phyloP scores from a whole-genome alignment of 2,888 invertebrate genomes.

The Heliconius ethilla region DNA sequence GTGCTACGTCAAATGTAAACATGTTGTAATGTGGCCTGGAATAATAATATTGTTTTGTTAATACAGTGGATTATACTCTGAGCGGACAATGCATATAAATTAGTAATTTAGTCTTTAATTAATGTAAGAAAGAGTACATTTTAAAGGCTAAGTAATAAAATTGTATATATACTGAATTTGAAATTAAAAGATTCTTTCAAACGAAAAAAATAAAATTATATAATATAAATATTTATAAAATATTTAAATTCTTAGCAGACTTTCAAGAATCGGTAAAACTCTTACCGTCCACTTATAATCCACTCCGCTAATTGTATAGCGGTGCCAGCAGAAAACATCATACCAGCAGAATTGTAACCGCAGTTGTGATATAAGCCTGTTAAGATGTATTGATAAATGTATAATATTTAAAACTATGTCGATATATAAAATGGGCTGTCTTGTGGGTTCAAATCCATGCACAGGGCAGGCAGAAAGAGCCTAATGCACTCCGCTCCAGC shows the following conservation, averaged over 20 bases:
- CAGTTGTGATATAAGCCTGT: slow-evolving; percentile 91
- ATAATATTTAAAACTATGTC: not conserved
- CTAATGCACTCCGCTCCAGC: no score
- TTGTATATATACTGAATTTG: no score
- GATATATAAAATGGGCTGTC: not conserved
- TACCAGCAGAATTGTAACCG: slow-evolving; percentile 95
- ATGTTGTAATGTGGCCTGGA: slow-evolving; percentile 89
- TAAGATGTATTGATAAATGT: slow-evolving; percentile 38
- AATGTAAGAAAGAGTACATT: no score
- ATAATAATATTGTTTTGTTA: not conserved
- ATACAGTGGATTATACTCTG: not conserved
- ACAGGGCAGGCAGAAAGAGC: no score
- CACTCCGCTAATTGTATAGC: slow-evolving; percentile 92
- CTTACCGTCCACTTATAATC: slow-evolving; percentile 88
- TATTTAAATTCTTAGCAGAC: not conserved
- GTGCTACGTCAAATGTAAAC: slow-evolving; percentile 92
- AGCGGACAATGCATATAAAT: not conserved
- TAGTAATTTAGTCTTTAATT: no score
- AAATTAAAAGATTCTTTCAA: no score
- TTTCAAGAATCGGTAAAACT: not conserved
- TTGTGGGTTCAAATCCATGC: not conserved
- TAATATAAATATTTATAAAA: not conserved
- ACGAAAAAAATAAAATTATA: no score
- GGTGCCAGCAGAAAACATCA: slow-evolving; percentile 95
- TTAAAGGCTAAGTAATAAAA: no score